Base-by-base conservation (phyloP, 2,888 invertebrate genomes). In the Cosmia pyralina region DNA sequence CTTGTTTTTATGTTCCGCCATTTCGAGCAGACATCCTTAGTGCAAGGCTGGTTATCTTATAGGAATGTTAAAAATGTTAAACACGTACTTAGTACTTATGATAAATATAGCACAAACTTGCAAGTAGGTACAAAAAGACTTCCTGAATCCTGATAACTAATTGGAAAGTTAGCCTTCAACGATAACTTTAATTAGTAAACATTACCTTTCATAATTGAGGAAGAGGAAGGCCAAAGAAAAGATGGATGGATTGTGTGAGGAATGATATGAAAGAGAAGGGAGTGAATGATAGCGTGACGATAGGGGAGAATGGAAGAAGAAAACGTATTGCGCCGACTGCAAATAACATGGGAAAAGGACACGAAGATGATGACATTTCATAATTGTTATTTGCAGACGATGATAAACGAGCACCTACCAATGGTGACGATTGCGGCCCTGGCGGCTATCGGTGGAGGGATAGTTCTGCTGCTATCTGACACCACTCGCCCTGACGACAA, bases 391-490 rank as follows among this genome's bases (percentile, higher is more conserved):
- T 90, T 44, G 15, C 50, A 98, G 98, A 97, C 97, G 28, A 93
- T 94, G 81, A 93, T 98, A 77, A 97, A 97, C 90, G 94, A 94
- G n/a, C 97, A 97, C 84, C 93, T 98, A 67, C 97, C 98, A 15
- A 97, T 98, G 97, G 94, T 97, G 55, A 96, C 98, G 4, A 96
- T 98, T 64, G 98, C 98, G 4, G 96, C 96, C 11, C 96, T 97
- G 85, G 97, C 98, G 46, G 95, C 97, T 17, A 91, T 98, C 22
- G 98, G 98, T 4, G 98, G 98, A 4, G 93, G 97, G 52, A 97
- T 97, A 59, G 97, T 98, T 0, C 96, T 98, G 44, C 96, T 98
- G 74, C 94, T 98, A 66, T 98, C 98, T 0, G 98, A 98, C 93
- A 98, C 98, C 4, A 97, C 97, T 15, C 81, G 78, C 17, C 71